Evolutionary conservation across 2,113 vertebrate species (phyloP).

Genomic region (Prietella phreatophila): DNA sequence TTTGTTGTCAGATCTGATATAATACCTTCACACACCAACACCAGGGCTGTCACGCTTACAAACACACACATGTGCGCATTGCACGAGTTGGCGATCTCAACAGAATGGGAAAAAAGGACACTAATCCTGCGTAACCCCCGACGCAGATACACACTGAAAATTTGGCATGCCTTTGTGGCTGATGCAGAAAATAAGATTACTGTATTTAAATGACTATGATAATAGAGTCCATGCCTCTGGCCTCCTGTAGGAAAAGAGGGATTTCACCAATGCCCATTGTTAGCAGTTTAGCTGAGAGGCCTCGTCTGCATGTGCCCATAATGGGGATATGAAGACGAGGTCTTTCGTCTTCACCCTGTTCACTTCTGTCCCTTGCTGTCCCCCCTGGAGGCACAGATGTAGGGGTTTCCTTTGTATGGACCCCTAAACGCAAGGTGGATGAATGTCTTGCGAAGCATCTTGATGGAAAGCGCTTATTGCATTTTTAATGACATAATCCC

Average conservation of each 20-base stretch:
- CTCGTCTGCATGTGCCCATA: constrained; percentile 67
- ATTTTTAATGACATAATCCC: constrained; percentile 72
- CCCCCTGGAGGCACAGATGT: constrained; percentile 39
- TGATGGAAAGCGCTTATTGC: constrained; percentile 72
- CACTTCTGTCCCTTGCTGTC: constrained; percentile 43
- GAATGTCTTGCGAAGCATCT: constrained; percentile 55
- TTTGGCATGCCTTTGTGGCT: constrained; percentile 80
- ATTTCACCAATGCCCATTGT: constrained; percentile 71
- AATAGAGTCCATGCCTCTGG: constrained; percentile 84
- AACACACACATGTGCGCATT: constrained; percentile 32
- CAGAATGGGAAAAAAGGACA: constrained; percentile 56
- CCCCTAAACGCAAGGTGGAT: constrained; percentile 48
- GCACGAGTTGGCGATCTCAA: constrained; percentile 45
- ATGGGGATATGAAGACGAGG: constrained; percentile 73
- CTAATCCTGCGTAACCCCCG: constrained; percentile 62
- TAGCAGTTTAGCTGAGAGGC: constrained; percentile 75
- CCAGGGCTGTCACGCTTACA: constrained; percentile 49
- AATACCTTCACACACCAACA: constrained; percentile 66
- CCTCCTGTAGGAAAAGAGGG: constrained; percentile 68
- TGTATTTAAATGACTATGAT: constrained; percentile 99
- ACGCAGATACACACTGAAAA: constrained; percentile 62
- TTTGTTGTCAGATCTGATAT: constrained; percentile 76
- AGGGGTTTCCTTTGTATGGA: constrained; percentile 50
- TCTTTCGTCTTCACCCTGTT: constrained; percentile 56
- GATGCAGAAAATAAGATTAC: constrained; percentile 99